phyloP scores from a whole-genome alignment of 1,140 invertebrate species.

The Tetragnatha versicolor region DNA sequence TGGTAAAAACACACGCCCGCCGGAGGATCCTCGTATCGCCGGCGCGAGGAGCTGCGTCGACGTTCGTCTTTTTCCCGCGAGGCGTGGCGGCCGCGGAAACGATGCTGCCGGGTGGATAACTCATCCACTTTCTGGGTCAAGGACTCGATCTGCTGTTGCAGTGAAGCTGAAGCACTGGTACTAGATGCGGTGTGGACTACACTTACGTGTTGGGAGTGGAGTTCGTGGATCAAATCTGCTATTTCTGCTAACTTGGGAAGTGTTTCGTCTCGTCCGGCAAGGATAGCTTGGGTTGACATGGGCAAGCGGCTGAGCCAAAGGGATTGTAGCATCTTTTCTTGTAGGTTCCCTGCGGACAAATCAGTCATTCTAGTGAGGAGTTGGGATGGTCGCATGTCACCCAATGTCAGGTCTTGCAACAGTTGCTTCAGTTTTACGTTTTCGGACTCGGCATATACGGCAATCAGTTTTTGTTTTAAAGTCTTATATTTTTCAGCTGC shows the following conservation, averaged over 20 bases:
- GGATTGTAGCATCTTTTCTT: slow-evolving; percentile 14
- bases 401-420: background rate
- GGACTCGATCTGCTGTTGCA: background rate
- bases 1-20: slow-evolving; percentile 47
- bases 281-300: slow-evolving; percentile 4
- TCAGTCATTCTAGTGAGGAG: slow-evolving; percentile 1
- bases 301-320: slow-evolving; percentile 19
- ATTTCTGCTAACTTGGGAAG: slow-evolving; percentile 24
- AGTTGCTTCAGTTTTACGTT: background rate
- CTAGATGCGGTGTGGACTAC: background rate
- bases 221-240: slow-evolving; percentile 6
- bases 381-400: background rate
- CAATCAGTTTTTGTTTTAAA: background rate
- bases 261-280: slow-evolving; percentile 17
- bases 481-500: background rate
- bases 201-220: background rate
- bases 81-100: background rate
- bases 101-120: background rate
- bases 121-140: background rate
- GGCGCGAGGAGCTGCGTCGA: background rate
- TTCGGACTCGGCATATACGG: slow-evolving; percentile 1
- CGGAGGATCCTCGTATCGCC: slow-evolving; percentile 59
- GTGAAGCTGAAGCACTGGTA: background rate
- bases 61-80: background rate
- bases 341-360: background rate